A percentile compares a stretch with the other conserved stretches of the same genome.
phyloP scores from a whole-genome alignment of 1,140 invertebrate genomes.

The Heterodera schachtii region DNA sequence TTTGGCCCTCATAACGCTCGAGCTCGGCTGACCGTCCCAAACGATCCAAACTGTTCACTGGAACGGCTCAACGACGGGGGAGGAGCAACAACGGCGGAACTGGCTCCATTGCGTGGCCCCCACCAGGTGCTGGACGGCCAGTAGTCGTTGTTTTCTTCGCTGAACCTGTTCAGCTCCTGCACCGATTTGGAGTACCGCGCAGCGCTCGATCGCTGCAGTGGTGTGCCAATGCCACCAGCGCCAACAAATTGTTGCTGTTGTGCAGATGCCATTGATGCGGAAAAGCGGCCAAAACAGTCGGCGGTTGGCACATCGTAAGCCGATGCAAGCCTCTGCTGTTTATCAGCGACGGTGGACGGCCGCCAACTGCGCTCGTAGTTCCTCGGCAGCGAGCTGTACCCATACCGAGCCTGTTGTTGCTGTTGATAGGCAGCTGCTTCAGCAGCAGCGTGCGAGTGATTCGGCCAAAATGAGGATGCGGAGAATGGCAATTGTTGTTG shows the following conservation, averaged over 20 bases:
- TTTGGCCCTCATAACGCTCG: neutral
- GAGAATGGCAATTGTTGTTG: neutral
- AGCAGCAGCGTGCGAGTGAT: neutral
- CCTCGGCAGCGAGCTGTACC: constrained; percentile 60
- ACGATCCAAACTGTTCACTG: constrained; percentile 22
- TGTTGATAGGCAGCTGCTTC: constrained; percentile 14
- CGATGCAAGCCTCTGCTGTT: too few relatives aligned
- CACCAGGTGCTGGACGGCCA: too few relatives aligned
- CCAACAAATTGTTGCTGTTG: too few relatives aligned
- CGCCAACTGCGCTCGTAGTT: constrained; percentile 54
- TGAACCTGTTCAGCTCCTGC: neutral
- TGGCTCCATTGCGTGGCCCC: neutral
- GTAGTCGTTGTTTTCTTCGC: neutral
- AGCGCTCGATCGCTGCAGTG: neutral
- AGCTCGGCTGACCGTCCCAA: neutral
- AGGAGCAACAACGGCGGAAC: neutral
- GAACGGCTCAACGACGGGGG: constrained; percentile 3
- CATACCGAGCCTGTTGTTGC: constrained; percentile 17
- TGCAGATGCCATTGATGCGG: neutral
- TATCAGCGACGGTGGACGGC: too few relatives aligned
- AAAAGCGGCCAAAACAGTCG: constrained; percentile 31
- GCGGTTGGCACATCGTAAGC: neutral
- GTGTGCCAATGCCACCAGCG: too few relatives aligned
- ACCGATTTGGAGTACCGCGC: neutral
- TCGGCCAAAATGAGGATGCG: too few relatives aligned